Percentiles rank a stretch among this genome's conserved stretches.
phyloP scores from a whole-genome alignment of 2,113 vertebrate genomes.

The Pluvialis apricaria region DNA sequence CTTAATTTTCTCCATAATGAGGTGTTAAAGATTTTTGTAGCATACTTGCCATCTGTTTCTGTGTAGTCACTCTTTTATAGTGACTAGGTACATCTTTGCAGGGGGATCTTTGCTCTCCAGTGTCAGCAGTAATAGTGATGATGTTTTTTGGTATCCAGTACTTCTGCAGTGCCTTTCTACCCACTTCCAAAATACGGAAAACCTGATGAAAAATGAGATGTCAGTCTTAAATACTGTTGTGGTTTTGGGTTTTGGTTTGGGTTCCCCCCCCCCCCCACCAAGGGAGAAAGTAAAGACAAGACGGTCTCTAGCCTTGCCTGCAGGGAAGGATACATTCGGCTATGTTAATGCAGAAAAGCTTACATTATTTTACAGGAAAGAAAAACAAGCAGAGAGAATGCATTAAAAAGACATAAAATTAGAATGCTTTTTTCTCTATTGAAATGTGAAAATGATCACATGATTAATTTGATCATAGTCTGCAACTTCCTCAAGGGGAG shows the following conservation, averaged over 20 bases:
- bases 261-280: no score
- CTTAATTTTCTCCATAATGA: slow-evolving; percentile 17
- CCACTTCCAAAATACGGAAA: neutral
- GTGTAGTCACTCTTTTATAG: neutral
- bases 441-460: neutral
- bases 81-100: neutral
- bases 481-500: neutral
- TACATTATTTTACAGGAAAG: neutral
- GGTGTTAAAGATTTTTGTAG: slow-evolving; percentile 19
- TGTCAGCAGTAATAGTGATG: neutral
- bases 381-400: neutral
- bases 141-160: neutral
- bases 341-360: neutral
- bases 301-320: neutral
- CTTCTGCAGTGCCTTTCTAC: neutral
- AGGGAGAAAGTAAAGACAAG: neutral
- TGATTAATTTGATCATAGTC: neutral
- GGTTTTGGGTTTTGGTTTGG: neutral
- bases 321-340: neutral
- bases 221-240: neutral
- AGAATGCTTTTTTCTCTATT: neutral
- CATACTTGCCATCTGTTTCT: slow-evolving; percentile 20
- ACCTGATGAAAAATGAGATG: neutral
- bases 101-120: neutral
- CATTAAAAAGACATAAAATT: neutral